Evolutionary conservation across 2,113 vertebrate species (phyloP).

Genomic region (Lichenostomus cassidix): DNA sequence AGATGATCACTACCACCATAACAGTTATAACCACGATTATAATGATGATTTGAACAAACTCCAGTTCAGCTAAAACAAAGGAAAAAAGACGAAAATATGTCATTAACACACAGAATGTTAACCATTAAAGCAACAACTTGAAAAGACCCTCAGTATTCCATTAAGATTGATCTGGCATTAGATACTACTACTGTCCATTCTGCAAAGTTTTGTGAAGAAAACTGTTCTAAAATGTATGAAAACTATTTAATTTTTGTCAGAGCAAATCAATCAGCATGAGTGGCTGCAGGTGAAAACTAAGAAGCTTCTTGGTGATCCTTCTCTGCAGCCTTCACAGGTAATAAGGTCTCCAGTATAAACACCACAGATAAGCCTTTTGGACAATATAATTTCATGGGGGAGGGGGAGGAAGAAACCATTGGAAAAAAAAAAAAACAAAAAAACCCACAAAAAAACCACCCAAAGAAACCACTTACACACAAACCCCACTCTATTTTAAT

Average conservation of each 20-base stretch:
- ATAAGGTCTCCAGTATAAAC: not conserved
- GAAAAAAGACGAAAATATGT: not conserved
- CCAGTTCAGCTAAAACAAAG: constrained; percentile 90
- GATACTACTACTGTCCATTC: not conserved
- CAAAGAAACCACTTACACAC: not conserved
- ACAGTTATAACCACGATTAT: constrained; percentile 97
- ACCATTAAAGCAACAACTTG: not conserved
- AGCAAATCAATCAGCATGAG: accelerated
- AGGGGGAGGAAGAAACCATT: accelerated
- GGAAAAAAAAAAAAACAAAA: too few relatives aligned
- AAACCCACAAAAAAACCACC: too few relatives aligned
- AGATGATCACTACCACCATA: constrained; percentile 97
- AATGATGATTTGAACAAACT: constrained; percentile 96
- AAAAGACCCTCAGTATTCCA: not conserved
- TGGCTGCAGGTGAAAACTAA: not conserved
- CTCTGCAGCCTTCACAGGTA: not conserved
- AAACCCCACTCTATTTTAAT: not conserved
- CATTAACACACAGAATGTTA: not conserved
- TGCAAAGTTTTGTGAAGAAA: not conserved
- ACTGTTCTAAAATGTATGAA: not conserved
- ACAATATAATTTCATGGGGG: not conserved
- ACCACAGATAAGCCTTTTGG: not conserved
- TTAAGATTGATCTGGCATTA: not conserved
- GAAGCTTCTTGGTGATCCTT: not conserved
- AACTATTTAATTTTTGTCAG: not conserved